Percentiles rank a stretch among this genome's conserved stretches.
Evolutionary conservation across 2,797 vertebrate genomes (phyloP).

Genomic region (Eleutherodactylus coqui): DNA sequence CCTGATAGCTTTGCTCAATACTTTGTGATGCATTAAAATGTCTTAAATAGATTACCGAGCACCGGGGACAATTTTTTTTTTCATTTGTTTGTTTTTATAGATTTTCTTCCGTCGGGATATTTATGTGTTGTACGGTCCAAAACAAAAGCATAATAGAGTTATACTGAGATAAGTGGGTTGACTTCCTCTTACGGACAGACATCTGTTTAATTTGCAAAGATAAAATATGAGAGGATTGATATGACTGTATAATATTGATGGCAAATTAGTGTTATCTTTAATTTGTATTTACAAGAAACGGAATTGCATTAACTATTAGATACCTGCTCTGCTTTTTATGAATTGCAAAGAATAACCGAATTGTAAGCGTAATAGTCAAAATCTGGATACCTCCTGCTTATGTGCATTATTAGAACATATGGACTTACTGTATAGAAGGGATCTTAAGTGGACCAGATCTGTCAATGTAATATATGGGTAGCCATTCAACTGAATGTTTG

Average conservation of each 20-base stretch:
- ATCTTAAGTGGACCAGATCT: neutral
- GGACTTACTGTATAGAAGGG: neutral
- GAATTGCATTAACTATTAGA: neutral
- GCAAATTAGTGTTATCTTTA: neutral
- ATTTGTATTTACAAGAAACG: neutral
- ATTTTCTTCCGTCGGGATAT: neutral
- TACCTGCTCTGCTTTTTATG: neutral
- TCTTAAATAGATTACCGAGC: neutral
- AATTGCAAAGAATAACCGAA: too few species aligned
- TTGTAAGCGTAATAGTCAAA: too few species aligned
- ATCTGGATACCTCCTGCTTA: too few species aligned
- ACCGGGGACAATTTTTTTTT: neutral
- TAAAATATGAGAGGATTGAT: neutral
- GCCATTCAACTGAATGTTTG: neutral
- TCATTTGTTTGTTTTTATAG: neutral
- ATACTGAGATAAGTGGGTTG: neutral
- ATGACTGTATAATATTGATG: neutral
- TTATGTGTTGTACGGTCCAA: neutral
- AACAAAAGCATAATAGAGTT: neutral
- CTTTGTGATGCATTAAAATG: neutral
- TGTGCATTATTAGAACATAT: too few species aligned
- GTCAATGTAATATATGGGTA: neutral
- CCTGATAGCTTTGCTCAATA: conserved; percentile 9
- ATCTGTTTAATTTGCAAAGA: neutral
- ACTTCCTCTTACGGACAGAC: neutral